Evolutionary conservation across 1,140 invertebrate species (phyloP).

Genomic region (Diprion similis): DNA sequence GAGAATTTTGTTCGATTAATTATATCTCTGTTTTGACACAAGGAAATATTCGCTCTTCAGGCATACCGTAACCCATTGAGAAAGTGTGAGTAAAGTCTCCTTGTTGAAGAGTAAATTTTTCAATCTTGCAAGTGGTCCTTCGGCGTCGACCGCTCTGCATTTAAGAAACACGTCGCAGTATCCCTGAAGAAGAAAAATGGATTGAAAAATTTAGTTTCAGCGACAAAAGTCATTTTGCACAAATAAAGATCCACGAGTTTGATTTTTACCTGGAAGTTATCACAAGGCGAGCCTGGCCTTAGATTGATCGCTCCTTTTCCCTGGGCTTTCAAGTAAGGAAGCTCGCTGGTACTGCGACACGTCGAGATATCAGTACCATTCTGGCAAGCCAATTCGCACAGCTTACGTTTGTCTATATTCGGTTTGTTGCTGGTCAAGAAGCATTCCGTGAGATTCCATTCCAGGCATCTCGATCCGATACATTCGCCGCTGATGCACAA

Average conservation of each 20-base stretch:
- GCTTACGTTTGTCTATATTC: conserved; percentile 84
- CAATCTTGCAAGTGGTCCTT: conserved; percentile 94
- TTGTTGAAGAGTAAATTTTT: conserved; percentile 96
- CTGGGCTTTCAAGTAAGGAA: conserved; percentile 76
- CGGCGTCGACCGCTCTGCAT: conserved; percentile 96
- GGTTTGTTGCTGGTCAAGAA: conserved; percentile 89
- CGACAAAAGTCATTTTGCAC: conserved; percentile 18
- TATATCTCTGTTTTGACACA: background rate
- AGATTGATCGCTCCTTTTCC: conserved; percentile 87
- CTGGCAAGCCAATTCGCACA: conserved; percentile 97
- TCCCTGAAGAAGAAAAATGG: conserved; percentile 66
- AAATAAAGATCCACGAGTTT: conserved; percentile 14
- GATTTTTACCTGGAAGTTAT: conserved; percentile 88
- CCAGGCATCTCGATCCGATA: conserved; percentile 92
- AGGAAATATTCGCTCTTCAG: conserved; percentile 12
- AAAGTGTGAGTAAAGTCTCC: conserved; percentile 84
- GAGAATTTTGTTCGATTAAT: background rate
- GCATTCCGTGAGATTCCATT: conserved; percentile 94
- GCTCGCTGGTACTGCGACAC: conserved; percentile 88
- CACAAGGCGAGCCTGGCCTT: conserved; percentile 94
- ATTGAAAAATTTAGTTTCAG: background rate
- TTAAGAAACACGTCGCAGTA: conserved; percentile 99
- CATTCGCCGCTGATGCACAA: conserved; percentile 95
- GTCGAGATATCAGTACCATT: conserved; percentile 77
- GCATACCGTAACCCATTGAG: conserved; percentile 85